Percentiles rank a stretch among this genome's conserved stretches.
Conservation (phyloP, 2,888 invertebrate genomes). For the Calliphora vomitoria region DNA sequence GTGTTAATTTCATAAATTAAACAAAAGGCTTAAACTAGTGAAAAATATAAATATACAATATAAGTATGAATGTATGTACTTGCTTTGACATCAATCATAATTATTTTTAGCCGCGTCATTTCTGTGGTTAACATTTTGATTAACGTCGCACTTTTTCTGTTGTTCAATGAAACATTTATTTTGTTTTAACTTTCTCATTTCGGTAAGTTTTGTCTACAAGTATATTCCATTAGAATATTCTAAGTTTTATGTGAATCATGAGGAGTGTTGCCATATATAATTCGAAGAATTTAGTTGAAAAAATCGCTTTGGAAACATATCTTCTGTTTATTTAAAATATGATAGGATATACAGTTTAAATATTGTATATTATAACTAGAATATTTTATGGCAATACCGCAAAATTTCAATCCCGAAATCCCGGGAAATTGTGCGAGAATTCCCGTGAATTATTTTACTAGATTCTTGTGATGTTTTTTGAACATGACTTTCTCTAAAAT, state of each 20-base stretch:
- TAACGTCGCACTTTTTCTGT: slow-evolving; percentile 13
- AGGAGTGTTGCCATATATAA: not conserved
- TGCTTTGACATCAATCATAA: slow-evolving; percentile 59
- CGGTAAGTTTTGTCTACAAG: not conserved
- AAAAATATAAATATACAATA: slow-evolving; percentile 15
- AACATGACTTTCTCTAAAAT: too few relatives aligned
- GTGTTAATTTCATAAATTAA: slow-evolving; percentile 49
- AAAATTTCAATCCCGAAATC: too few relatives aligned
- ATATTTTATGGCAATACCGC: too few relatives aligned
- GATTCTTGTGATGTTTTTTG: too few relatives aligned
- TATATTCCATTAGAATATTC: not conserved
- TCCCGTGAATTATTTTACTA: too few relatives aligned
- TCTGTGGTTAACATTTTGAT: slow-evolving; percentile 54
- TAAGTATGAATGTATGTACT: not conserved
- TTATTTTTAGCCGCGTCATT: slow-evolving; percentile 54
- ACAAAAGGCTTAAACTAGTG: slow-evolving; percentile 66
- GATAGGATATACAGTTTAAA: too few relatives aligned
- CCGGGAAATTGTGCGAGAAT: too few relatives aligned
- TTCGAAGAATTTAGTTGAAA: too few relatives aligned
- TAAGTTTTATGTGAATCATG: not conserved
- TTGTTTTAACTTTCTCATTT: not conserved
- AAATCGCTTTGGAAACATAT: too few relatives aligned
- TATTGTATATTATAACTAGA: too few relatives aligned
- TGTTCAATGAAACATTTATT: not conserved
- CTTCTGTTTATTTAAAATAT: too few relatives aligned